A percentile compares a stretch with the other conserved stretches of the same genome.
phyloP scores from a whole-genome alignment of 1,140 invertebrate species.

The Hycleus phaleratus region DNA sequence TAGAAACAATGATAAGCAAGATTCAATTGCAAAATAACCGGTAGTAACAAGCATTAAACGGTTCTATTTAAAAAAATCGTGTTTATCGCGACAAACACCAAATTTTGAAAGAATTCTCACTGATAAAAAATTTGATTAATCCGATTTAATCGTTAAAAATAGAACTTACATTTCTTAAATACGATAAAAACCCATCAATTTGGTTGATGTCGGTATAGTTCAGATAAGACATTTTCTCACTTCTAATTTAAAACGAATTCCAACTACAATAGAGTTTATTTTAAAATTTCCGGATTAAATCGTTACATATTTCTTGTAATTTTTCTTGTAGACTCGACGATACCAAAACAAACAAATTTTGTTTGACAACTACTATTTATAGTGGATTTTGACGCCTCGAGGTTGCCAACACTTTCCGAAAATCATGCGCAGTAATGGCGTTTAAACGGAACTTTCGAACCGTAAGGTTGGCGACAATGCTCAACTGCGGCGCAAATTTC shows the following conservation, averaged over 20 bases:
- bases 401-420: no score
- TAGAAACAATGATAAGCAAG: conserved; percentile 1
- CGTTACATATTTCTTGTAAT: background rate
- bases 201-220: conserved; percentile 30
- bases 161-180: conserved; percentile 45
- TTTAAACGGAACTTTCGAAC: no score
- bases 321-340: background rate
- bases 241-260: no score
- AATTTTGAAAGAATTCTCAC: conserved; percentile 1
- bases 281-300: no score
- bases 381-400: no score
- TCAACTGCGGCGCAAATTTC: no score
- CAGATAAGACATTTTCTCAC: conserved; percentile 9
- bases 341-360: background rate
- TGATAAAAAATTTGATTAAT: background rate
- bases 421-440: no score
- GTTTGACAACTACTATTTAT: no score
- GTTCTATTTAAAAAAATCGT: no score
- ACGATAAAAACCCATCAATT: conserved; percentile 28
- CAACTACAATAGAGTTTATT: no score
- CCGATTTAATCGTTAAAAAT: background rate
- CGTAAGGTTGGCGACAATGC: no score
- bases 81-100: background rate
- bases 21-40: background rate
- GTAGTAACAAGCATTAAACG: background rate